phyloP scores from a whole-genome alignment of 1,140 invertebrate genomes.

The Nasonia longicornis region DNA sequence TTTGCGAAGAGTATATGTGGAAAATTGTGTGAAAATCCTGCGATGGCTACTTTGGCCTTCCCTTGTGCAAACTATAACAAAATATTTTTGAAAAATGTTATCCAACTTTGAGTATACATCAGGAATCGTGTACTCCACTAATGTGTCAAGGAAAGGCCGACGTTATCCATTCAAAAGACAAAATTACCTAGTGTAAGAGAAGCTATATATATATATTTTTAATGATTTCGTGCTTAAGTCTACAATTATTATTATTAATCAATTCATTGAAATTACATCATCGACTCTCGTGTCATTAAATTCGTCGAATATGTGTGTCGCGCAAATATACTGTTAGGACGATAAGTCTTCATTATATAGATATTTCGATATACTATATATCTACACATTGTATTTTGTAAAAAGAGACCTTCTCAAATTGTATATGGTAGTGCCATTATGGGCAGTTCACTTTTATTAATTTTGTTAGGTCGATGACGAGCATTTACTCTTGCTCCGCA shows the following conservation, averaged over 20 bases:
- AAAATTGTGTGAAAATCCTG: conserved; percentile 44
- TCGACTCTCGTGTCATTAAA: conserved; percentile 35
- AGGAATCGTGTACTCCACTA: conserved; percentile 23
- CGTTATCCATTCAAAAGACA: conserved; percentile 60
- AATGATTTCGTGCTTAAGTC: background rate
- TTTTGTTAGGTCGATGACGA: conserved; percentile 33
- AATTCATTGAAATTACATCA: conserved; percentile 9
- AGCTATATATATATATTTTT: background rate
- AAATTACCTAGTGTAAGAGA: conserved; percentile 38
- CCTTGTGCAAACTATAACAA: conserved; percentile 51
- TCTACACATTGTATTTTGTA: background rate
- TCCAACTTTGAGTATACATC: background rate
- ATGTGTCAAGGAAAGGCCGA: conserved; percentile 65
- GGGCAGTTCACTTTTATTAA: conserved; percentile 36
- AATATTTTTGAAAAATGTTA: conserved; percentile 19
- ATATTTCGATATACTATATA: background rate
- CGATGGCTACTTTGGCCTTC: conserved; percentile 67
- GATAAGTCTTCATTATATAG: background rate
- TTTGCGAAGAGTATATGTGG: background rate
- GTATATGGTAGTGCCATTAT: conserved; percentile 44
- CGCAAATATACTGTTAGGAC: background rate
- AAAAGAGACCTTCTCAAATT: conserved; percentile 23
- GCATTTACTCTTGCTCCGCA: conserved; percentile 42
- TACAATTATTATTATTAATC: background rate
- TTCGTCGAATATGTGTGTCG: conserved; percentile 5